Conservation (phyloP, 2,113 vertebrate species). For the Sinocyclocheilus rhinocerous region DNA sequence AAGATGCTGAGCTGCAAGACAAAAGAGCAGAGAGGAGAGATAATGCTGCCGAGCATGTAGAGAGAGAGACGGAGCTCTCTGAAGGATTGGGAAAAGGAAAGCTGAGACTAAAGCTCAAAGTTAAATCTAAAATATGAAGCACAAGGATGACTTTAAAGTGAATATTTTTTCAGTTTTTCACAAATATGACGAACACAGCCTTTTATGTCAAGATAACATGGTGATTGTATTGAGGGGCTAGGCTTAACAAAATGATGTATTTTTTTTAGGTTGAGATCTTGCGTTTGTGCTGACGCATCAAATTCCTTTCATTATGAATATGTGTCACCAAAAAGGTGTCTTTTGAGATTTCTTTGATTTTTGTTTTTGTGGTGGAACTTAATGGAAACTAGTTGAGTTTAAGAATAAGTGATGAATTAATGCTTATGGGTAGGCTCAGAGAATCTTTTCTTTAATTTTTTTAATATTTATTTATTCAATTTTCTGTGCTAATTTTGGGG, state of each 20-base stretch:
- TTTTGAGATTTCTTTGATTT: constrained; percentile 18
- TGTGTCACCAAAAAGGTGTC: neutral
- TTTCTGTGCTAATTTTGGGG: neutral
- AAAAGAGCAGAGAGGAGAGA: constrained; percentile 17
- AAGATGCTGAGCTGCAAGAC: constrained; percentile 55
- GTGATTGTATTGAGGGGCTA: neutral
- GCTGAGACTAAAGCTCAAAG: constrained; percentile 12
- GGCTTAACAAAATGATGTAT: neutral
- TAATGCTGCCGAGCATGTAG: neutral
- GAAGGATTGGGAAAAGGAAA: constrained; percentile 26
- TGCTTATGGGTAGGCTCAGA: neutral
- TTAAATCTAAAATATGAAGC: constrained; percentile 29
- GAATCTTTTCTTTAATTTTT: neutral
- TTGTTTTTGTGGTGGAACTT: neutral
- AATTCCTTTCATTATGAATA: constrained; percentile 15
- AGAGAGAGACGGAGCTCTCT: constrained; percentile 12
- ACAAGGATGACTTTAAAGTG: constrained; percentile 20
- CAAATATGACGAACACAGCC: constrained; percentile 11
- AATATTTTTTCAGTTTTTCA: constrained; percentile 18
- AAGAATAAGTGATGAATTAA: constrained; percentile 35
- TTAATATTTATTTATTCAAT: neutral
- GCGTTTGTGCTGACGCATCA: constrained; percentile 29
- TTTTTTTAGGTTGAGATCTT: neutral
- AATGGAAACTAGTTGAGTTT: constrained; percentile 1
- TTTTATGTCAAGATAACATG: neutral